A percentile compares a stretch with the other conserved stretches of the same genome.
These are phyloP conservation scores for Ornithorhynchus anatinus DNA, from an alignment of 2,113 vertebrate species.

Conservation along the genomic window DNA sequence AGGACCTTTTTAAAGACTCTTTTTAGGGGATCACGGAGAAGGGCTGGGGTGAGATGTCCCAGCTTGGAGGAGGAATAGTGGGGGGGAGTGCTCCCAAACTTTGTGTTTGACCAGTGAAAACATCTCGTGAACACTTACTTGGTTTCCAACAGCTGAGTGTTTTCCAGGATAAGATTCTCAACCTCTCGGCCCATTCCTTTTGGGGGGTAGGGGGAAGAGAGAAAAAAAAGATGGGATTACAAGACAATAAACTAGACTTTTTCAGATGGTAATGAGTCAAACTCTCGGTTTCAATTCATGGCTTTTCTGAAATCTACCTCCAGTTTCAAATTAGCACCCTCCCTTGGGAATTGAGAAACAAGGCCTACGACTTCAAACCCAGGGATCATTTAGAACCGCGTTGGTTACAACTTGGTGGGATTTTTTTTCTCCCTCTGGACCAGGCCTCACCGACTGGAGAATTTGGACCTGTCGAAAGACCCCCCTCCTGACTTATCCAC, in stretches of 20 bases:
- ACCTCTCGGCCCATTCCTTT: constrained; percentile 98
- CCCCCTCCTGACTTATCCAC: too few relatives aligned
- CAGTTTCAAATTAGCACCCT: not conserved
- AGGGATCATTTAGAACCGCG: constrained; percentile 8
- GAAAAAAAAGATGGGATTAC: not conserved
- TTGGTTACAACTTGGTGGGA: not conserved
- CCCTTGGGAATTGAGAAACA: constrained; percentile 8
- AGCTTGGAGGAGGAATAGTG: too few relatives aligned
- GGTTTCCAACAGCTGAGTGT: constrained; percentile 94
- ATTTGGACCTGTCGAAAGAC: too few relatives aligned
- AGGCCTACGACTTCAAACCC: not conserved
- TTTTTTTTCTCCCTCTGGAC: constrained; percentile 10
- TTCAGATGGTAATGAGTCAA: too few relatives aligned
- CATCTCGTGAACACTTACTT: constrained; percentile 79
- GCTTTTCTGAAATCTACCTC: constrained; percentile 12
- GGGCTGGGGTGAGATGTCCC: too few relatives aligned
- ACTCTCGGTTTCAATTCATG: constrained; percentile 21
- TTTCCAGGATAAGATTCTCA: constrained; percentile 97
- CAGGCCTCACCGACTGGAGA: too few relatives aligned
- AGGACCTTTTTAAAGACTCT: too few relatives aligned
- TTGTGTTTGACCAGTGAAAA: not conserved
- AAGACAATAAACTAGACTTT: not conserved
- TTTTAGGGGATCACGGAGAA: too few relatives aligned
- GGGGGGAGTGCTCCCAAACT: too few relatives aligned
- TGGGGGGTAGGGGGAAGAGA: constrained; percentile 53